phyloP scores from a whole-genome alignment of 2,888 invertebrate genomes.

The Patella caerulea region DNA sequence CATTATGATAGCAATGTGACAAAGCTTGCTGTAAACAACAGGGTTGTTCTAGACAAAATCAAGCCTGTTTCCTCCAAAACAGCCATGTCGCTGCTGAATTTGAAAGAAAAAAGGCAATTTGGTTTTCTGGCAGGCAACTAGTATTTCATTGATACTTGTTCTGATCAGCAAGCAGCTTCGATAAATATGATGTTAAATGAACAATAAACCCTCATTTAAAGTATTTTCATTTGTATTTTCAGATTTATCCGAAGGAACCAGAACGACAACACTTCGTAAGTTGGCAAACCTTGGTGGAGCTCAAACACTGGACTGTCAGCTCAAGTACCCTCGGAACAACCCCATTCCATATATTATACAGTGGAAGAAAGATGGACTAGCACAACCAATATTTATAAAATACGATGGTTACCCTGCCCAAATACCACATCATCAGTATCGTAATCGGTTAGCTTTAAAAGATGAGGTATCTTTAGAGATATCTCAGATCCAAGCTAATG shows the following conservation, averaged over 20 bases:
- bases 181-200: no score
- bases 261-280: constrained; percentile 74
- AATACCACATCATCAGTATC: constrained; percentile 83
- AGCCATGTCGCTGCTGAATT: no score
- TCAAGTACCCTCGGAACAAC: constrained; percentile 92
- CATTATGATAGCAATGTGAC: no score
- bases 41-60: no score
- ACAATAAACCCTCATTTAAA: background rate
- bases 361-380: constrained; percentile 99
- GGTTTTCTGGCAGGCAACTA: background rate
- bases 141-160: background rate
- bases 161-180: no score
- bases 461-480: constrained; percentile 76
- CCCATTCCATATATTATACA: constrained; percentile 97
- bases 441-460: constrained; percentile 76
- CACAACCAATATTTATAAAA: constrained; percentile 97
- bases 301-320: constrained; percentile 97
- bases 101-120: no score
- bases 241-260: constrained; percentile 18
- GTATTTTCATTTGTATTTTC: background rate
- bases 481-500: constrained; percentile 92
- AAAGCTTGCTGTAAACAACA: no score
- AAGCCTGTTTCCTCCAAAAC: no score
- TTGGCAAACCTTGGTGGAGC: constrained; percentile 97
- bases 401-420: constrained; percentile 98